Evolutionary conservation across 2,888 invertebrate species (phyloP).

Genomic region (Cotesia congregata): DNA sequence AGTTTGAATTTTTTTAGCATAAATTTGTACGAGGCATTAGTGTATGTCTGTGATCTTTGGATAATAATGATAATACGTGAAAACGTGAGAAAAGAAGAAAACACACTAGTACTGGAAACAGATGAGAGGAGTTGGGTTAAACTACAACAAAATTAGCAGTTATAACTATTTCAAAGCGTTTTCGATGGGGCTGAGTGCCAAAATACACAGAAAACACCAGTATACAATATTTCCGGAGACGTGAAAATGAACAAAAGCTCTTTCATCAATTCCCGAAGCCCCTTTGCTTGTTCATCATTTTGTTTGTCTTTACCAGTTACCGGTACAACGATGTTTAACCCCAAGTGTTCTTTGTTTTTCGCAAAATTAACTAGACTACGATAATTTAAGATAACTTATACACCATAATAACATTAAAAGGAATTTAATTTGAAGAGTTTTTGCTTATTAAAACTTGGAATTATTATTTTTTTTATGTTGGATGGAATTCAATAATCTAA

Average conservation of each 20-base stretch:
- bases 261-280: conserved; percentile 26
- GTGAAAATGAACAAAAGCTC: conserved; percentile 39
- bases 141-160: conserved; percentile 41
- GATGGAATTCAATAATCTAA: too few species aligned
- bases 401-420: not conserved
- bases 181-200: conserved; percentile 35
- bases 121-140: not conserved
- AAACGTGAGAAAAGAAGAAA: conserved; percentile 24
- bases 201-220: conserved; percentile 29
- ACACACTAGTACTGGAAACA: conserved; percentile 1
- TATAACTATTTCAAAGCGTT: conserved; percentile 40
- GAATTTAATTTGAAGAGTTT: too few species aligned
- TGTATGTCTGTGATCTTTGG: too few species aligned
- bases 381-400: not conserved
- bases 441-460: too few species aligned
- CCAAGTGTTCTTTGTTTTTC: not conserved
- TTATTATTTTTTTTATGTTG: too few species aligned
- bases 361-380: not conserved
- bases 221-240: conserved; percentile 37
- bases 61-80: not conserved
- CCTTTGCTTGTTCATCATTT: not conserved
- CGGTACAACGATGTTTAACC: not conserved
- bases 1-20: not conserved
- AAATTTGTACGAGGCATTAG: not conserved
- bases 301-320: not conserved